Evolutionary conservation across 2,113 vertebrate genomes (phyloP).

Genomic region (Tenebrosternarchus preto): DNA sequence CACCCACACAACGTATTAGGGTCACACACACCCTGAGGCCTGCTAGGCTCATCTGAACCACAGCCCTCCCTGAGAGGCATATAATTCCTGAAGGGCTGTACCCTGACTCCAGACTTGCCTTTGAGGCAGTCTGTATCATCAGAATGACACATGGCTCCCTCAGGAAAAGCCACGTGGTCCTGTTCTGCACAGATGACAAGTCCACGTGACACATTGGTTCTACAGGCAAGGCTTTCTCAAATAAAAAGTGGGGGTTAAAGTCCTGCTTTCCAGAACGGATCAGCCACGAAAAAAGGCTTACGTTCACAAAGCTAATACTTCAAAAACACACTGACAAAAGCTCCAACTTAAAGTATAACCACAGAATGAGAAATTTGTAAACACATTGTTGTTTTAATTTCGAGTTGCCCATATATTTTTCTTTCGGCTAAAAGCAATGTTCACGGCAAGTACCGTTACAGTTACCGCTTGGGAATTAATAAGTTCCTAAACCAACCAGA

Average conservation of each 20-base stretch:
- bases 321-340: no score
- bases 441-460: not conserved
- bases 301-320: no score
- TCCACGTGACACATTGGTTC: no score
- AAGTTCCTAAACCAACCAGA: constrained; percentile 7
- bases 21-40: constrained; percentile 16
- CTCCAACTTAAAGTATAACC: not conserved
- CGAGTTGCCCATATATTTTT: not conserved
- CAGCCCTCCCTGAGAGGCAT: constrained; percentile 5
- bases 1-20: constrained; percentile 26
- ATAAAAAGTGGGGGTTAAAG: no score
- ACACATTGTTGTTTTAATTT: not conserved
- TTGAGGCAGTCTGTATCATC: not conserved
- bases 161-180: no score
- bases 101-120: not conserved
- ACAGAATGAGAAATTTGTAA: not conserved
- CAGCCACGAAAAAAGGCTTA: not conserved
- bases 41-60: not conserved
- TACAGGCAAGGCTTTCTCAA: no score
- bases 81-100: not conserved
- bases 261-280: not conserved
- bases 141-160: no score
- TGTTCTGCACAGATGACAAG: no score
- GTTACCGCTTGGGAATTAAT: constrained; percentile 25
- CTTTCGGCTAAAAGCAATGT: not conserved